These are phyloP conservation scores for Malurus cyaneus DNA, from an alignment of 2,113 vertebrate species.

Conservation along the genomic window DNA sequence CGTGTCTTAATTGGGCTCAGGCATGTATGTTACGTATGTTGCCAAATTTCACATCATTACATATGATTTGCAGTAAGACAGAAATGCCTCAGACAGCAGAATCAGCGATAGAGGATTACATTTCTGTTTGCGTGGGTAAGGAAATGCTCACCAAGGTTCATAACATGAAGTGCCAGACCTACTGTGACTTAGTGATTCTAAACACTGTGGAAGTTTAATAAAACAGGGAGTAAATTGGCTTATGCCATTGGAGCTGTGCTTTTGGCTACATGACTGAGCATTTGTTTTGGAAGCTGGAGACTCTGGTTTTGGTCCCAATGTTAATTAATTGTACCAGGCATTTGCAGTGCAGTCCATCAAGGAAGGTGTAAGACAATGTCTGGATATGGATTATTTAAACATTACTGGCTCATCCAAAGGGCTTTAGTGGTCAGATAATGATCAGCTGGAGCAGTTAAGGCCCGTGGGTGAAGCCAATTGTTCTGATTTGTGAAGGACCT, in stretches of 20 bases:
- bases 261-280: constrained; percentile 56
- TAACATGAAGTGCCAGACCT: constrained; percentile 12
- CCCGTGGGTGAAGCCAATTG: constrained; percentile 22
- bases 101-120: not conserved
- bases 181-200: constrained; percentile 47
- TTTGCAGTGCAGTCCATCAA: constrained; percentile 16
- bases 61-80: not conserved
- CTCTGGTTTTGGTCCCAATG: constrained; percentile 61
- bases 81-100: not conserved
- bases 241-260: constrained; percentile 43
- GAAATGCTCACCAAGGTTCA: constrained; percentile 14
- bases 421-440: constrained; percentile 38
- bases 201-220: constrained; percentile 59
- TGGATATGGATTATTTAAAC: constrained; percentile 39
- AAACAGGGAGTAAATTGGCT: constrained; percentile 57
- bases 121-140: not conserved
- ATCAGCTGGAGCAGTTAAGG: constrained; percentile 47
- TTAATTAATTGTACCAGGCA: constrained; percentile 64
- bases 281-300: constrained; percentile 66
- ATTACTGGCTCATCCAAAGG: not conserved
- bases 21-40: not conserved
- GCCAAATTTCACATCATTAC: not conserved
- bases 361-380: constrained; percentile 42
- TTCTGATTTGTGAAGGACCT: constrained; percentile 24
- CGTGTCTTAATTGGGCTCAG: not conserved